Base-by-base conservation (phyloP, 1,140 invertebrate genomes). In the Euborellia annulipes region DNA sequence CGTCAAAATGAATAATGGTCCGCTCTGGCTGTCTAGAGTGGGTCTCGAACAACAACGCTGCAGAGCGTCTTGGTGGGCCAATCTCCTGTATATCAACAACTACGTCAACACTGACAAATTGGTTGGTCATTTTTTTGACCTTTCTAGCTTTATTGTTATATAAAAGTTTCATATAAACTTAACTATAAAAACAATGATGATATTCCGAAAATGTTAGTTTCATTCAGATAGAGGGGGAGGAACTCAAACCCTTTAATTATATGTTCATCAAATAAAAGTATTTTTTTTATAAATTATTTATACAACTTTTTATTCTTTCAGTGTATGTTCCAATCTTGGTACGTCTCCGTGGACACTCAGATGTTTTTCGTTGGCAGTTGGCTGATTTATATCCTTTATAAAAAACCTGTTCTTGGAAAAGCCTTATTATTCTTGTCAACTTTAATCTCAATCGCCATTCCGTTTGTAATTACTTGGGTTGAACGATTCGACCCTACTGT, bases 1-100 rank as follows among this genome's bases (percentile, higher is more conserved):
- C 23, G 65, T 70, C 4, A 70, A 72, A 54, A 61, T 79, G 3
- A 75, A 71, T 17, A 67, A 69, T 49, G 79, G 79, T 2, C 80
- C 79, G 0, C 57, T 80, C 11, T 83, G 80, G 80, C 60, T 70
- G 30, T 62, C 63, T 21, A 67, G 67, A 49, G 67, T 80, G 46
- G 54, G 58, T 40, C 34, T 69, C 16, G 78, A 82, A 58, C 70
- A 74, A 45, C 64, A 76, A 34, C 62, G 76, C 47, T 88, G 85
- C 55, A 56, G 66, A 49, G 61, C 69, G 6, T 78, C 78, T 16
- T 88, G 85, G 86, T 91, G 86, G 86, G 69, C 76, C 0, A 87
- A 88, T 56, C 60, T 89, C 11, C 63, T 89, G 1, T 87, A 86
- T 56, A 68, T 89, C n/a, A 87, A 88, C 57, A 91, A 89, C 59